Percentiles rank a stretch among this genome's conserved stretches.
These are phyloP conservation scores for Ciconia stormi DNA, from an alignment of 2,113 vertebrate genomes.

Conservation along the genomic window DNA sequence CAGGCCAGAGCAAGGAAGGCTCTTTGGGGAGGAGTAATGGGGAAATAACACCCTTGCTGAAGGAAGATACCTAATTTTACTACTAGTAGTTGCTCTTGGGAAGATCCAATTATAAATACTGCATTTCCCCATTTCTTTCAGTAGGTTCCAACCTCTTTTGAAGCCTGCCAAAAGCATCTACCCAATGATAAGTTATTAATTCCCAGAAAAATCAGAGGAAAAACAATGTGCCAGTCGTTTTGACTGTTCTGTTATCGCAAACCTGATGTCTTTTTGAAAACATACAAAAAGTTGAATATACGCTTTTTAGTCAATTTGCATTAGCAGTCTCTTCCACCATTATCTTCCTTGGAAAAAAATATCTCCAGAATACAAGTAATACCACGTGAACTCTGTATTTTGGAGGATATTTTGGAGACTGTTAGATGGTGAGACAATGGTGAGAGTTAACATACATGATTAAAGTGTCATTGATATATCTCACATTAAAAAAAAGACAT, in stretches of 20 bases:
- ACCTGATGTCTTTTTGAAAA: background rate
- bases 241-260: background rate
- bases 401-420: background rate
- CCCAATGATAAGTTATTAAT: background rate
- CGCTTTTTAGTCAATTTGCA: background rate
- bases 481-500: background rate
- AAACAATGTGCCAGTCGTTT: background rate
- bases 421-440: background rate
- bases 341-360: background rate
- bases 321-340: background rate
- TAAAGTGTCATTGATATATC: background rate
- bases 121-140: background rate
- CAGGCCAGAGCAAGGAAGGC: background rate
- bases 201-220: background rate
- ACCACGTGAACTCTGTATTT: background rate
- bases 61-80: background rate
- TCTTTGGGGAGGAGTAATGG: background rate
- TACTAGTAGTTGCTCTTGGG: background rate
- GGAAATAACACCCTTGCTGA: background rate
- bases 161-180: background rate
- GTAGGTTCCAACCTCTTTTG: background rate
- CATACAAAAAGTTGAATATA: background rate
- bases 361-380: background rate
- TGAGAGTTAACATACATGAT: background rate
- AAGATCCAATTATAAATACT: background rate